Evolutionary conservation across 1,140 invertebrate species (phyloP).

Genomic region (Teleopsis dalmanni): DNA sequence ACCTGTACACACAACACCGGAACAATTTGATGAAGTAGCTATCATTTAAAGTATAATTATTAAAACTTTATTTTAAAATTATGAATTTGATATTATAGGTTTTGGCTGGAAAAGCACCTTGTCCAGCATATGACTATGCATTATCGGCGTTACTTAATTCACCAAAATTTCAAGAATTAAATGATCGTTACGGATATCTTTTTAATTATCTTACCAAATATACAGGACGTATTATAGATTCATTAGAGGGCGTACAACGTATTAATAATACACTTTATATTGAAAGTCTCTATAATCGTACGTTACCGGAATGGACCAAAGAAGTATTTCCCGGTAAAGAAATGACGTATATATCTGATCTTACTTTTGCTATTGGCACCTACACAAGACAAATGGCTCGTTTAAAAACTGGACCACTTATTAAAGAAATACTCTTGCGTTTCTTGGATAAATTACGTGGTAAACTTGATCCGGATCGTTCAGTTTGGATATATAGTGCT

Average conservation of each 20-base stretch:
- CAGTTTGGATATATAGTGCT: constrained; percentile 66
- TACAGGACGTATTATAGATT: constrained; percentile 51
- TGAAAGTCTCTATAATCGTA: constrained; percentile 57
- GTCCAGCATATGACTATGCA: constrained; percentile 56
- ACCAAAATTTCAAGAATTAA: constrained; percentile 50
- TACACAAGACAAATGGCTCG: constrained; percentile 49
- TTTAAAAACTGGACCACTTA: constrained; percentile 55
- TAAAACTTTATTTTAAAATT: background rate
- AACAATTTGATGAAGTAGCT: constrained; percentile 55
- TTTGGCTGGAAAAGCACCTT: constrained; percentile 57
- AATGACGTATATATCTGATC: constrained; percentile 47
- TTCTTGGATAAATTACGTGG: constrained; percentile 47
- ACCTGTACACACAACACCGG: constrained; percentile 71
- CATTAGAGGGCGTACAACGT: constrained; percentile 50
- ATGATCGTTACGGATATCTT: constrained; percentile 54
- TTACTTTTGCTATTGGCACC: constrained; percentile 48
- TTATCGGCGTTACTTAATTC: constrained; percentile 50
- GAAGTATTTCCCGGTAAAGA: constrained; percentile 46
- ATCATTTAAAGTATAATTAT: background rate
- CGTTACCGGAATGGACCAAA: constrained; percentile 64
- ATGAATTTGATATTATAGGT: constrained; percentile 12
- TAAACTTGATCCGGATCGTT: constrained; percentile 48
- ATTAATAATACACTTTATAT: constrained; percentile 63
- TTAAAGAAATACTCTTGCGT: constrained; percentile 57
- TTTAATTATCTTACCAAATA: constrained; percentile 58